phyloP scores from a whole-genome alignment of 2,888 invertebrate species.

The Eristalis tenax region DNA sequence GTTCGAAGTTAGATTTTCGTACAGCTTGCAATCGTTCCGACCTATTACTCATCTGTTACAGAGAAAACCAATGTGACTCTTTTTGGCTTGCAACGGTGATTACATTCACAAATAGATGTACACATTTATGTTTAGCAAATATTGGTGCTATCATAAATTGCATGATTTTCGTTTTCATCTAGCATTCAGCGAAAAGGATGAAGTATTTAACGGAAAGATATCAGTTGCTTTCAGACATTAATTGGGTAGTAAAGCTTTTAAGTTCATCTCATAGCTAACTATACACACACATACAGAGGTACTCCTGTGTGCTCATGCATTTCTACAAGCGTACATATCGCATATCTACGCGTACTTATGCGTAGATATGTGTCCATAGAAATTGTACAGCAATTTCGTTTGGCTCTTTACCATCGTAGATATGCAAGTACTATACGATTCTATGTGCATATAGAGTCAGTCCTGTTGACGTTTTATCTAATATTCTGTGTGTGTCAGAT shows the following conservation, averaged over 20 bases:
- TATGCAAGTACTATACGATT: not conserved
- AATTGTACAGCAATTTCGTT: slow-evolving; percentile 29
- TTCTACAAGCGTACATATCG: not conserved
- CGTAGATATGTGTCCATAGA: not conserved
- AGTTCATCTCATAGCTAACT: slow-evolving; percentile 64
- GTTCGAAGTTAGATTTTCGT: too few species aligned
- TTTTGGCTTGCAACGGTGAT: not conserved
- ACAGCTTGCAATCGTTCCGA: too few species aligned
- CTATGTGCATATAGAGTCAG: not conserved
- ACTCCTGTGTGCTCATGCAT: not conserved
- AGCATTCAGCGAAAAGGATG: slow-evolving; percentile 11
- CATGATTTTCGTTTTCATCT: slow-evolving; percentile 2
- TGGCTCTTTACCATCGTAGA: slow-evolving; percentile 3
- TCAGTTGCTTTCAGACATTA: slow-evolving; percentile 73
- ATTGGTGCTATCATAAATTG: not conserved
- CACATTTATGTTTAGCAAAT: not conserved
- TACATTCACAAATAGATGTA: not conserved
- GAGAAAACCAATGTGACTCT: not conserved
- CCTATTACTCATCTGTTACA: too few species aligned
- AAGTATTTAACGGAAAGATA: slow-evolving; percentile 38
- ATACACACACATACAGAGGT: not conserved
- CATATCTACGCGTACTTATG: not conserved
- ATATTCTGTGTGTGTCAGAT: slow-evolving; percentile 57
- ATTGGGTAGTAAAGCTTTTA: slow-evolving; percentile 74
- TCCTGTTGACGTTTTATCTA: slow-evolving; percentile 46